phyloP scores from a whole-genome alignment of 2,888 invertebrate species.

The Lingula anatina region DNA sequence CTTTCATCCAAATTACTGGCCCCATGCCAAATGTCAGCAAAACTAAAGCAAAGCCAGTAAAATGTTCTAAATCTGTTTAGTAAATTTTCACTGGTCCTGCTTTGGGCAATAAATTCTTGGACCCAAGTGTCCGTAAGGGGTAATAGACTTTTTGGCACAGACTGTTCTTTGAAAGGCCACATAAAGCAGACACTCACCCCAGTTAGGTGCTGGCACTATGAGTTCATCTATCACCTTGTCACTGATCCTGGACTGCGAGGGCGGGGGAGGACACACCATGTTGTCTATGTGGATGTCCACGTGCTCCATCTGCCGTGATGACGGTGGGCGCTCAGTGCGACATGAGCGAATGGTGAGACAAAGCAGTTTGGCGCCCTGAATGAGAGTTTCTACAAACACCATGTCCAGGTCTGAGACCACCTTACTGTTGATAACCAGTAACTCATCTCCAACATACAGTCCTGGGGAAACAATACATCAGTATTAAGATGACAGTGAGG shows the following conservation, averaged over 20 bases:
- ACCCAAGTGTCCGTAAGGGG: no score
- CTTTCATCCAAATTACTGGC: no score
- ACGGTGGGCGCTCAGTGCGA: constrained; percentile 61
- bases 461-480: constrained; percentile 58
- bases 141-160: no score
- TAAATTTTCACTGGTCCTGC: no score
- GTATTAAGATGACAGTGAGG: no score
- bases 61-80: no score
- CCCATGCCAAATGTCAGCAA: no score
- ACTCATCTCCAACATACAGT: constrained; percentile 95
- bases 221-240: constrained; percentile 84
- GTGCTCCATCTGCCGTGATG: constrained; percentile 60
- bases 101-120: no score
- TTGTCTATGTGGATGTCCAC: constrained; percentile 95
- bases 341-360: constrained; percentile 96
- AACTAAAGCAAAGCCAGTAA: no score
- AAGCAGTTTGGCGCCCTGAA: constrained; percentile 88
- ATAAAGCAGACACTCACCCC: neutral
- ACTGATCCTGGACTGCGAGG: constrained; percentile 63
- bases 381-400: constrained; percentile 96
- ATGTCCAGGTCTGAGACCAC: constrained; percentile 97
- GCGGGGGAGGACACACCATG: constrained; percentile 93
- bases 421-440: constrained; percentile 97
- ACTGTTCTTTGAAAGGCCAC: no score
- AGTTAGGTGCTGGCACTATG: constrained; percentile 89